A percentile compares a stretch with the other conserved stretches of the same genome.
phyloP scores from a whole-genome alignment of 2,888 invertebrate genomes.

The Stenolophus ochropezus region DNA sequence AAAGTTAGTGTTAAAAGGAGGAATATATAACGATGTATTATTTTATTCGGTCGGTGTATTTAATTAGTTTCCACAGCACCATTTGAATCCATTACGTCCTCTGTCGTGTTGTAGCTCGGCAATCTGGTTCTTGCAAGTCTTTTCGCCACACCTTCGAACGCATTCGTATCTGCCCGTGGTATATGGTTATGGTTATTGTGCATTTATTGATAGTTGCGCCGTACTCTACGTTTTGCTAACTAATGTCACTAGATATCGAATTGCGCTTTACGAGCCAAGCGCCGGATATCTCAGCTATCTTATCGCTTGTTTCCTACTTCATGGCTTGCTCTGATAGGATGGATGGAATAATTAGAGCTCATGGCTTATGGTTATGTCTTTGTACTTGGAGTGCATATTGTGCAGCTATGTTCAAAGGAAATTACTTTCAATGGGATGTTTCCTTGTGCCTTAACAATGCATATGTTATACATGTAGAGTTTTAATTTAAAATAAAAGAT shows the following conservation, averaged over 20 bases:
- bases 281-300: constrained; percentile 13
- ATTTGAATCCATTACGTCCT: too few relatives aligned
- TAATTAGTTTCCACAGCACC: too few relatives aligned
- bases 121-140: too few relatives aligned
- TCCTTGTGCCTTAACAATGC: too few relatives aligned
- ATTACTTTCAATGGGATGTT: not conserved
- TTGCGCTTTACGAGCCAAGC: constrained; percentile 7
- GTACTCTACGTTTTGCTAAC: constrained; percentile 37
- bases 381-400: not conserved
- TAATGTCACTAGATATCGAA: constrained; percentile 48
- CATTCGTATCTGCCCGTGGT: constrained; percentile 40
- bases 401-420: not conserved
- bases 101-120: too few relatives aligned
- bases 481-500: too few relatives aligned
- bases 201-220: constrained; percentile 49
- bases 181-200: constrained; percentile 50
- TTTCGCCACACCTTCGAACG: constrained; percentile 1
- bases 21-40: too few relatives aligned
- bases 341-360: constrained; percentile 23
- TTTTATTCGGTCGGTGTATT: too few relatives aligned
- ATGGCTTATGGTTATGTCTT: not conserved
- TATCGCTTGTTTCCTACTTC: constrained; percentile 24
- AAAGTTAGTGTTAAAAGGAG: too few relatives aligned
- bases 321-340: constrained; percentile 19
- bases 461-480: too few relatives aligned